Base-by-base conservation (phyloP, 2,113 vertebrate genomes). In the Andinoacara biseriatus region DNA sequence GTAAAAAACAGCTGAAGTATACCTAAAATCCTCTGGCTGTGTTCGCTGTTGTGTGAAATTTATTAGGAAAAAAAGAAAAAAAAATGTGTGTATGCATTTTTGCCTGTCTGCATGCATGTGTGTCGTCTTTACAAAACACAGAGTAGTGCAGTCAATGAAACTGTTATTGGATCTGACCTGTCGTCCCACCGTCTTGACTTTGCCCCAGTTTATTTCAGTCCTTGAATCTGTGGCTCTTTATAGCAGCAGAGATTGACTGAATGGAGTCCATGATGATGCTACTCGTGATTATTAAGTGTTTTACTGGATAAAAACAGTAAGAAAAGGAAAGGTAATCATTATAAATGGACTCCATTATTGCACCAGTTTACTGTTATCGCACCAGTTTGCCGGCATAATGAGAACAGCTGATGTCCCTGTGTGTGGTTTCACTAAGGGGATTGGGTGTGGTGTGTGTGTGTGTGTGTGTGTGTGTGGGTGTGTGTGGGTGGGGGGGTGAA, bases 301-400 rank as follows among this genome's bases (percentile, higher is more conserved):
- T 90, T 63, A 87, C 78, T 82, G 56, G 76, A 86, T 76, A 89
- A 87, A 89, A 83, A 76, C 29, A 67, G 61, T 59, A 67, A 67
- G 77, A 86, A 80, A 87, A 58, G 35, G 49, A 69, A 67, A 61
- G 57, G 46, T 92, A 90, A 90, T 93, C 82, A 82, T 87, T 83
- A 85, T 90, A 90, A 90, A 93, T 88, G 74, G 86, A 87, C 86
- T 87, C 77, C 57, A 86, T 91, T 87, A 89, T 86, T 10, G 3
- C 84, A 69, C 82, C 60, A 58, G 90, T 90, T 87, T 86, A 86
- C 74, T 79, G 74, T 89, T 87, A 81, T 87, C 80, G 38, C 78
- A 75, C 65, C 78, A 75, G 86, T 87, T 90, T 84, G 81, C 60
- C 57, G 85, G 52, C 74, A 67, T 90, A 84, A 92, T 85, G 83